These are phyloP conservation scores for Rhinogobio ventralis DNA, from an alignment of 2,797 vertebrate species.

Conservation along the genomic window DNA sequence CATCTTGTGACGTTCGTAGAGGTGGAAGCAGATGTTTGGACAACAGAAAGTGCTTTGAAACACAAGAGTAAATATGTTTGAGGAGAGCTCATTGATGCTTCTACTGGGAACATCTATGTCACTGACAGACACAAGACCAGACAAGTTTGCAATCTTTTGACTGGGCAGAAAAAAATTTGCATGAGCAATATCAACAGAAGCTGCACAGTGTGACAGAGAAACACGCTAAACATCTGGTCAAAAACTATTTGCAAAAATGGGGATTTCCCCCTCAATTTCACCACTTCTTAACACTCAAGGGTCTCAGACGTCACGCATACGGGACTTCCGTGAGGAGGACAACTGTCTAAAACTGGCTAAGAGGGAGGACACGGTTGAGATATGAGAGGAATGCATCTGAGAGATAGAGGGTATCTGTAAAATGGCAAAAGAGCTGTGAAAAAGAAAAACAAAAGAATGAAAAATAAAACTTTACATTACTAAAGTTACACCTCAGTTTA, in stretches of 20 bases:
- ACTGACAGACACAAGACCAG: conserved; percentile 5
- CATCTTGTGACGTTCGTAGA: not conserved
- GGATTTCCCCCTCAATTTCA: not conserved
- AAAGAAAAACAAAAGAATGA: not conserved
- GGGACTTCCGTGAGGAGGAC: not conserved
- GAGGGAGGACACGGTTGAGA: conserved; percentile 34
- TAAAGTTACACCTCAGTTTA: conserved; percentile 4
- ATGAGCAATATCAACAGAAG: not conserved
- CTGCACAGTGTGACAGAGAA: not conserved
- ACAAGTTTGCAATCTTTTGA: not conserved
- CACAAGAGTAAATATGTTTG: not conserved
- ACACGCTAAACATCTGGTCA: not conserved
- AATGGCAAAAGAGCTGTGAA: not conserved
- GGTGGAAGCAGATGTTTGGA: not conserved
- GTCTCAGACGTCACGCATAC: not conserved
- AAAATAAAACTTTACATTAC: not conserved
- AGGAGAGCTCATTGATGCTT: not conserved
- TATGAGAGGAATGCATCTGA: conserved; percentile 35
- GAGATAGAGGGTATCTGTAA: conserved; percentile 13
- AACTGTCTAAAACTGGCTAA: conserved; percentile 14
- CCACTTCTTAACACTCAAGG: not conserved
- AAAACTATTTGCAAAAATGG: not conserved
- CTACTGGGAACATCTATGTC: not conserved
- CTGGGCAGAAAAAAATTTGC: not conserved
- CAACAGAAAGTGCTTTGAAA: not conserved